phyloP scores from a whole-genome alignment of 2,797 vertebrate species.

The Hylomyscus alleni region DNA sequence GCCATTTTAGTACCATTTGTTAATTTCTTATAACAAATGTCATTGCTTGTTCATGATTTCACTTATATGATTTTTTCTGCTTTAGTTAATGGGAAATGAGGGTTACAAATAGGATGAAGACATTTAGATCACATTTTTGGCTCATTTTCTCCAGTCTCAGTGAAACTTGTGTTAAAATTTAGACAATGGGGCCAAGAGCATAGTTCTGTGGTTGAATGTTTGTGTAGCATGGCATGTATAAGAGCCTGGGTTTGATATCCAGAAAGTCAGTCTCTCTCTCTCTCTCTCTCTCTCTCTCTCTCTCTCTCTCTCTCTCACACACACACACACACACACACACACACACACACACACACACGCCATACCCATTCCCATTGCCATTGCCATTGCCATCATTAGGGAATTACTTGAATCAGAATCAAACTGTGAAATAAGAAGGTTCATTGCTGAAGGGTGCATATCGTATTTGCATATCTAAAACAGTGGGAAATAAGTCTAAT shows the following conservation, averaged over 20 bases:
- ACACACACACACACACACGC: neutral
- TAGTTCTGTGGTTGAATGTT: neutral
- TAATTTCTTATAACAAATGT: slow-evolving; percentile 73
- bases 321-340: too few species aligned
- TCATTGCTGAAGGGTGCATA: slow-evolving; percentile 4
- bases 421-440: slow-evolving; percentile 47
- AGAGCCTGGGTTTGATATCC: neutral
- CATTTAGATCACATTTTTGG: slow-evolving; percentile 82
- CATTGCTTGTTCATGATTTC: slow-evolving; percentile 80
- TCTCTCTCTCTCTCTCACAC: neutral
- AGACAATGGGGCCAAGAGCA: neutral
- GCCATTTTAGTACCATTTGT: slow-evolving; percentile 79
- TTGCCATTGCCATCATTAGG: slow-evolving; percentile 86
- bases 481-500: slow-evolving; percentile 22
- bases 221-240: neutral
- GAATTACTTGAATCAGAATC: slow-evolving; percentile 80
- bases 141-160: slow-evolving; percentile 79
- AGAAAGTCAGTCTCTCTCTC: neutral
- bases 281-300: neutral
- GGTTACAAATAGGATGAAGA: slow-evolving; percentile 81
- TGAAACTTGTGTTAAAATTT: slow-evolving; percentile 79
- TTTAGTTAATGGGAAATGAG: slow-evolving; percentile 81
- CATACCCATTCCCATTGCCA: too few species aligned
- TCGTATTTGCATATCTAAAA: neutral
- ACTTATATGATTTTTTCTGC: slow-evolving; percentile 79